Conservation (phyloP, 2,113 vertebrate genomes). For the Coturnix japonica region DNA sequence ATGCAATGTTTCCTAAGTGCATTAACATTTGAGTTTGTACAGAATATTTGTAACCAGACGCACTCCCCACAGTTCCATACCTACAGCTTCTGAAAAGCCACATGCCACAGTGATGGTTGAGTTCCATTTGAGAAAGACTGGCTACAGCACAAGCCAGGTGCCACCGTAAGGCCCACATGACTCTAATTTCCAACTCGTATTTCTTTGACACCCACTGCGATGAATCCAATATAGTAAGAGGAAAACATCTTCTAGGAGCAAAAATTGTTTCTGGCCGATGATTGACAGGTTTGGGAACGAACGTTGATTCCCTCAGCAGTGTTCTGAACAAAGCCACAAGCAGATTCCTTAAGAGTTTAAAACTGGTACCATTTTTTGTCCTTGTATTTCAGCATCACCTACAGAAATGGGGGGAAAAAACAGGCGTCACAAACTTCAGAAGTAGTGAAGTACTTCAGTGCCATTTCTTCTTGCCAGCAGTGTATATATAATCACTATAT, state of each 20-base stretch:
- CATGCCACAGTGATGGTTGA: slow-evolving; percentile 74
- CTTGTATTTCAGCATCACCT: slow-evolving; percentile 99
- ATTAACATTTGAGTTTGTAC: slow-evolving; percentile 89
- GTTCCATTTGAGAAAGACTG: slow-evolving; percentile 49
- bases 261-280: slow-evolving; percentile 65
- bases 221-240: slow-evolving; percentile 65
- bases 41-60: slow-evolving; percentile 74
- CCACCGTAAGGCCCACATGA: slow-evolving; percentile 3
- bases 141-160: slow-evolving; percentile 30
- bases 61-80: slow-evolving; percentile 74
- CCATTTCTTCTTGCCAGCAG: too few species aligned
- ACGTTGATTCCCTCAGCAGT: slow-evolving; percentile 74
- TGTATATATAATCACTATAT: too few species aligned
- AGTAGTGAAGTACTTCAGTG: not conserved
- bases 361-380: slow-evolving; percentile 99
- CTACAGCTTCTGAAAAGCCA: slow-evolving; percentile 69
- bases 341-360: slow-evolving; percentile 77
- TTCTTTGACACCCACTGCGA: slow-evolving; percentile 39
- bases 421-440: not conserved
- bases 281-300: slow-evolving; percentile 72
- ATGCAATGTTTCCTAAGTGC: slow-evolving; percentile 90
- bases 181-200: slow-evolving; percentile 7
- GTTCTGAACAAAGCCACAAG: slow-evolving; percentile 64
- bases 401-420: slow-evolving; percentile 4
- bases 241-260: slow-evolving; percentile 71